Conservation (phyloP, 2,797 vertebrate genomes). For the Falco novaeseelandiae region DNA sequence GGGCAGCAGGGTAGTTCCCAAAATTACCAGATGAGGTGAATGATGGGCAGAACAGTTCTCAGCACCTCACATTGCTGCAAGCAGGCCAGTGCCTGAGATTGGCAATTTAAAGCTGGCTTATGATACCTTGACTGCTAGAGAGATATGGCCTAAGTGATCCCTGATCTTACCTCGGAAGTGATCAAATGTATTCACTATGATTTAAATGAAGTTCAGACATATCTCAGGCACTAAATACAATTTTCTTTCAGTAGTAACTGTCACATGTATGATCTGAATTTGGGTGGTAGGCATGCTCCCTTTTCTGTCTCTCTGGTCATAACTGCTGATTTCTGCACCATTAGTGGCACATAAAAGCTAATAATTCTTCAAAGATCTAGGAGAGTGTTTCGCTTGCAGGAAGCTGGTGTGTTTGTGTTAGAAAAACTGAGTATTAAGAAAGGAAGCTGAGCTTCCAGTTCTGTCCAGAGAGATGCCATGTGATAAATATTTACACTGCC, state of each 20-base stretch:
- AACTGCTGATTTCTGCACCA: neutral
- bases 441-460: neutral
- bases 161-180: neutral
- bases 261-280: neutral
- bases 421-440: neutral
- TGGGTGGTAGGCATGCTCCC: neutral
- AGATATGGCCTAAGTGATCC: neutral
- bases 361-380: neutral
- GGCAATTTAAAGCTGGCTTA: neutral
- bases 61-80: neutral
- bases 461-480: neutral
- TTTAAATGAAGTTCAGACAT: neutral
- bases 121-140: neutral
- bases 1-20: neutral
- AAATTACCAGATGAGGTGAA: neutral
- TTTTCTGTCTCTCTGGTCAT: neutral
- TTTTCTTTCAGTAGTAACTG: neutral
- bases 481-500: neutral
- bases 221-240: neutral
- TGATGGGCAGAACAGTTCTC: neutral
- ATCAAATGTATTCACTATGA: neutral
- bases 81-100: neutral
- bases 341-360: neutral
- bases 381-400: neutral
- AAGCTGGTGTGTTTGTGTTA: neutral